phyloP scores from a whole-genome alignment of 2,113 vertebrate species.

The Bathybates hornii region DNA sequence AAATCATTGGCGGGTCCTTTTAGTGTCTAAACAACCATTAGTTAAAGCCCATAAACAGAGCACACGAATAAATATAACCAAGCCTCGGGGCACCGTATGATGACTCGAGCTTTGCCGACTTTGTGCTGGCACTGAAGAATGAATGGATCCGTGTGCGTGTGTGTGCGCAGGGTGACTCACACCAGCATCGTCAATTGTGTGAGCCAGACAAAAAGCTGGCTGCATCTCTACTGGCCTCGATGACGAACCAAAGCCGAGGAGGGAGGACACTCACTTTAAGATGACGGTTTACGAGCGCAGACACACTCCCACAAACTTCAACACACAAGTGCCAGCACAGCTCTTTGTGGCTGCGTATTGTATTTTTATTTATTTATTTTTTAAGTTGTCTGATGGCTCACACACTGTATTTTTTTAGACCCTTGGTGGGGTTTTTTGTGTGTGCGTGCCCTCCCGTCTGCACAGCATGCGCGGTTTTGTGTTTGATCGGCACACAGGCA shows the following conservation, averaged over 20 bases:
- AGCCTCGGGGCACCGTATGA: neutral
- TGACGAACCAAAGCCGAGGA: conserved; percentile 28
- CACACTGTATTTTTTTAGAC: neutral
- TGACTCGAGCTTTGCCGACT: neutral
- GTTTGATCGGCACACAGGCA: conserved; percentile 20
- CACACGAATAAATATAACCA: neutral
- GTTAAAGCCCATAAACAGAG: neutral
- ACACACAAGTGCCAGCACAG: neutral
- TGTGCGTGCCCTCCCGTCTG: neutral
- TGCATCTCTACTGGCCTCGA: conserved; percentile 21
- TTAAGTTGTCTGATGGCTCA: conserved; percentile 4
- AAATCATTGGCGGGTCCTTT: neutral
- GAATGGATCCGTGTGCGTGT: neutral
- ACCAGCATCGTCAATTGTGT: neutral
- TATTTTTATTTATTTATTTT: neutral
- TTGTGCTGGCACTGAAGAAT: neutral
- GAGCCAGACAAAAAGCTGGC: conserved; percentile 34
- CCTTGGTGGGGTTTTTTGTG: neutral
- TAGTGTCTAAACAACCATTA: neutral
- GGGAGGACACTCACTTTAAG: neutral
- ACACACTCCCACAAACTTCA: neutral
- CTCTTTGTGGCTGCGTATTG: neutral
- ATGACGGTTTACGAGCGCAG: neutral
- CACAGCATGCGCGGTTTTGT: neutral
- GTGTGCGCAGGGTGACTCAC: conserved; percentile 3